These are phyloP conservation scores for Terebella lapidaria DNA, from an alignment of 2,888 invertebrate genomes.

Conservation along the genomic window DNA sequence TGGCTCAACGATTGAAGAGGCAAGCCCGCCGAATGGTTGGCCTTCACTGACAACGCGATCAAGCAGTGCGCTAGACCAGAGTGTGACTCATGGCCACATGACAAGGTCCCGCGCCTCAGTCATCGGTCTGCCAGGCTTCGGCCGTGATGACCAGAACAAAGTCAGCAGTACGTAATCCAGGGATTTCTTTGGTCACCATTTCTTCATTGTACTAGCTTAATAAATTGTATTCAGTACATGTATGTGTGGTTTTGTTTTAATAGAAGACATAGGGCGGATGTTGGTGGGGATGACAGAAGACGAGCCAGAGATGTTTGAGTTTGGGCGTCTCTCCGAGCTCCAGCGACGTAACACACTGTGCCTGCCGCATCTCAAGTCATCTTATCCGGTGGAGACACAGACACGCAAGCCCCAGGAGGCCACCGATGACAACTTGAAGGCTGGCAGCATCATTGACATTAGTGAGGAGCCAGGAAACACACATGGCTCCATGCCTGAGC, in stretches of 20 bases:
- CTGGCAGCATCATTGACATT: not conserved
- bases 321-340: constrained; percentile 43
- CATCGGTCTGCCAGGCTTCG: not conserved
- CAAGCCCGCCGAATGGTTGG: too few relatives aligned
- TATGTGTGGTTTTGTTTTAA: too few relatives aligned
- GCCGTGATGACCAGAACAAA: too few relatives aligned
- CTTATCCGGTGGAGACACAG: constrained; percentile 52
- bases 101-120: not conserved
- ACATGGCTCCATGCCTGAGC: too few relatives aligned
- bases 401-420: not conserved
- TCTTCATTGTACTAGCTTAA: too few relatives aligned
- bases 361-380: constrained; percentile 49
- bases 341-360: constrained; percentile 52
- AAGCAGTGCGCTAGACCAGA: too few relatives aligned
- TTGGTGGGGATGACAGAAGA: constrained; percentile 30
- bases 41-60: too few relatives aligned
- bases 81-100: not conserved
- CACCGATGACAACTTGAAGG: constrained; percentile 6
- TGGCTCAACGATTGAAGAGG: too few relatives aligned
- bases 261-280: not conserved
- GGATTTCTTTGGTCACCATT: too few relatives aligned
- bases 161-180: too few relatives aligned
- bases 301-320: constrained; percentile 33
- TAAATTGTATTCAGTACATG: too few relatives aligned
- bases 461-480: not conserved